Conservation (phyloP, 37 sponge, comb jelly and placozoan genomes). For the Oopsacas minuta region DNA sequence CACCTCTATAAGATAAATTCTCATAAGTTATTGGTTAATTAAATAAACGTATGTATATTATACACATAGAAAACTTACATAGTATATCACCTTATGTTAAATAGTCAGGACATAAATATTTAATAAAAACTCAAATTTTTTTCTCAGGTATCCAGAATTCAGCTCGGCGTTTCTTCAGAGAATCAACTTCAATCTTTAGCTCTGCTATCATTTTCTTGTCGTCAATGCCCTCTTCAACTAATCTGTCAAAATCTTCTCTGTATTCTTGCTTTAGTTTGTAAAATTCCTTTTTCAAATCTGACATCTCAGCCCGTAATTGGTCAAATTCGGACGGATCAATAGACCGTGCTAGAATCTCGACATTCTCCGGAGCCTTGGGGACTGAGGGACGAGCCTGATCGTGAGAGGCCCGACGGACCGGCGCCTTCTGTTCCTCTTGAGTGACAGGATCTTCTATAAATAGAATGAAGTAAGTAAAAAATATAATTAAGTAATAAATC, state of each 20-base stretch:
- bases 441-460: background rate
- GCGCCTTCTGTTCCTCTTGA: background rate
- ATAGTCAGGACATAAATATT: background rate
- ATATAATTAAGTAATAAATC: too few relatives aligned
- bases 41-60: too few relatives aligned
- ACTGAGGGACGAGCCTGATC: background rate
- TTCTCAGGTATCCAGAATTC: background rate
- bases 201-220: background rate
- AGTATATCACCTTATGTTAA: too few relatives aligned
- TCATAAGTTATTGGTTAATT: too few relatives aligned
- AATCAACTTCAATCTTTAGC: background rate
- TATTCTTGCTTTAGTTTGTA: background rate
- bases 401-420: background rate
- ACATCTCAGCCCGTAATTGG: background rate
- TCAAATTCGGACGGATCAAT: too few relatives aligned
- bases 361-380: too few relatives aligned
- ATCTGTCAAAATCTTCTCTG: background rate
- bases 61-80: too few relatives aligned
- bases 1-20: too few relatives aligned
- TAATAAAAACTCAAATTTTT: background rate
- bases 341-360: too few relatives aligned
- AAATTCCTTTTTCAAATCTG: background rate
- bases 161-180: background rate
- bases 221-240: background rate
- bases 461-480: background rate